Conservation (phyloP, 23 tunicate species). For the Ascidia mentula region DNA sequence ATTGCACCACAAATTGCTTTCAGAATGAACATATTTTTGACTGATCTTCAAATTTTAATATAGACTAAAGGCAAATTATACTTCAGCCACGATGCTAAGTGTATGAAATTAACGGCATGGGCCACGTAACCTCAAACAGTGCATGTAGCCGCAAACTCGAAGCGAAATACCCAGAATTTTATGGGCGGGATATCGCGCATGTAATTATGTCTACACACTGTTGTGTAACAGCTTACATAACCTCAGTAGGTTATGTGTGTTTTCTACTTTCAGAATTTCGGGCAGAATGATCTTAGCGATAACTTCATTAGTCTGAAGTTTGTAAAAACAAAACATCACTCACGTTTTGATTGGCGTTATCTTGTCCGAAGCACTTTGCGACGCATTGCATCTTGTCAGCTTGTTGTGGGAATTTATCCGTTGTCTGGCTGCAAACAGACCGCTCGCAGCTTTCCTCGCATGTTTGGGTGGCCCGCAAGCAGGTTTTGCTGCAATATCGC, state of each 20-base stretch:
- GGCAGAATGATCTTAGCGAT: neutral
- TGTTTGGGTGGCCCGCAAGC: neutral
- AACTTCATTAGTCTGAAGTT: too few species aligned
- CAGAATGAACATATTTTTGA: too few species aligned
- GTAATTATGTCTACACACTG: neutral
- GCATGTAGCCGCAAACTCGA: neutral
- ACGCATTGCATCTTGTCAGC: neutral
- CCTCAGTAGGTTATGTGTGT: neutral
- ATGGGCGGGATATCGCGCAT: neutral
- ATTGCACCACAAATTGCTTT: too few species aligned
- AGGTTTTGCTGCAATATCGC: neutral
- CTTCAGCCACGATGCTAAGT: too few species aligned
- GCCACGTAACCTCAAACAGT: too few species aligned
- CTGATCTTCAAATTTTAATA: too few species aligned
- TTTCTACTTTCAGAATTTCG: neutral
- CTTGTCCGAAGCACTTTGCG: neutral
- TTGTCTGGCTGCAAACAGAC: neutral
- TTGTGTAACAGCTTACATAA: neutral
- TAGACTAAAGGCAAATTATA: too few species aligned
- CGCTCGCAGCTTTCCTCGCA: neutral
- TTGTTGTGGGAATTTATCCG: neutral
- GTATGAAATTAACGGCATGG: too few species aligned
- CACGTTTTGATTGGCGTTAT: neutral
- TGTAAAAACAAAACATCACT: too few species aligned
- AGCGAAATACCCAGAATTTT: neutral